Evolutionary conservation across 2,113 vertebrate genomes (phyloP).

Genomic region (Ibidorhyncha struthersii): DNA sequence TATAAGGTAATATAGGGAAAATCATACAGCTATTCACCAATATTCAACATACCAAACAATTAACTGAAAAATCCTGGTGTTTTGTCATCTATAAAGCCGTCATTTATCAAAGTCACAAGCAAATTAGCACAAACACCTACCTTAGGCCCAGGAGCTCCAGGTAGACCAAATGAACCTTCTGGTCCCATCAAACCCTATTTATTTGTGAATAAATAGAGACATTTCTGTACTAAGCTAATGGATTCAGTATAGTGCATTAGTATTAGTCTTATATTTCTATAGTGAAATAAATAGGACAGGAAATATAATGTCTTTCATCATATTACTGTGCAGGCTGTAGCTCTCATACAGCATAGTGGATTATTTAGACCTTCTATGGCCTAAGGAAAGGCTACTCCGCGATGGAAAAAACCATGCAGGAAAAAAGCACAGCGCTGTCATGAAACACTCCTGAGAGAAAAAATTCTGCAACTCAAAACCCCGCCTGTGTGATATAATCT

Average conservation of each 20-base stretch:
- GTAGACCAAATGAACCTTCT: slow-evolving; percentile 80
- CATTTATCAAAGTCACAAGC: neutral
- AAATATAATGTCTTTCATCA: neutral
- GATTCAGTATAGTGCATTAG: neutral
- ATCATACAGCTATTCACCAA: neutral
- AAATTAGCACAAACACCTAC: slow-evolving; percentile 64
- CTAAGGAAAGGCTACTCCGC: neutral
- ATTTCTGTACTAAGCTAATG: neutral
- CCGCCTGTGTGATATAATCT: neutral
- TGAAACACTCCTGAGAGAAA: neutral
- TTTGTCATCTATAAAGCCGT: neutral
- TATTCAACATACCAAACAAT: neutral
- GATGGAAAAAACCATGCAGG: neutral
- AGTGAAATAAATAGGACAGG: neutral
- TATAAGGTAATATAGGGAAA: neutral
- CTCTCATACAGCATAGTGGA: neutral
- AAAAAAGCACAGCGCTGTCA: neutral
- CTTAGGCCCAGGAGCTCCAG: slow-evolving; percentile 85
- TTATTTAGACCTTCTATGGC: neutral
- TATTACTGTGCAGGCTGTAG: neutral
- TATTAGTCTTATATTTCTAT: neutral
- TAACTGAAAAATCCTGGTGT: neutral
- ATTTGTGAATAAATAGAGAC: slow-evolving; percentile 1
- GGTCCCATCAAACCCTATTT: slow-evolving; percentile 86
- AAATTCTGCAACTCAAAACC: neutral